phyloP scores from a whole-genome alignment of 2,888 invertebrate species.

The Papilio gigon region DNA sequence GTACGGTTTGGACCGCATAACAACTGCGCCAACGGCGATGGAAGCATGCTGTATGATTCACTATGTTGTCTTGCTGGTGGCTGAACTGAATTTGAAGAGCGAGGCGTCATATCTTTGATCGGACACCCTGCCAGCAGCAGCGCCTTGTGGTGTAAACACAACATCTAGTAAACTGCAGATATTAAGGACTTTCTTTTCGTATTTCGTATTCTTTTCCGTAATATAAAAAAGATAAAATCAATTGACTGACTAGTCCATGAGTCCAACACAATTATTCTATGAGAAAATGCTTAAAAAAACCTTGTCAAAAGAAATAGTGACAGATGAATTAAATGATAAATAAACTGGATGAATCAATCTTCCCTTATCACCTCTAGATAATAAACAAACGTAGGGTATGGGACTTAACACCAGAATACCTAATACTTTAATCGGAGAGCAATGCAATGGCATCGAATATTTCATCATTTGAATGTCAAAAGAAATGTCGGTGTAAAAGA shows the following conservation, averaged over 20 bases:
- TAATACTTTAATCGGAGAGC: neutral
- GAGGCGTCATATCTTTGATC: too few species aligned
- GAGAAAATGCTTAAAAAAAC: neutral
- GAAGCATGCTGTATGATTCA: too few species aligned
- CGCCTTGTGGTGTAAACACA: too few species aligned
- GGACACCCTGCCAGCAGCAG: too few species aligned
- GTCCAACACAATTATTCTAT: neutral
- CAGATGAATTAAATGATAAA: neutral
- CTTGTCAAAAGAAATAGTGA: neutral
- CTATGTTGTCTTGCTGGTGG: too few species aligned
- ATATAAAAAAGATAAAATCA: neutral
- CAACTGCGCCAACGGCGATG: too few species aligned
- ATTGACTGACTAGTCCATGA: neutral
- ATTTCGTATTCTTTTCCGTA: neutral
- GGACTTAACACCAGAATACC: neutral
- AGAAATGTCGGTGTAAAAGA: neutral
- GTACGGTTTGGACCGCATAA: too few species aligned
- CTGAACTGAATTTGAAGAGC: too few species aligned
- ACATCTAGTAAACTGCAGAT: too few species aligned
- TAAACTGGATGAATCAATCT: neutral
- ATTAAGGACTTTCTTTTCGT: too few species aligned
- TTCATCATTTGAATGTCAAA: neutral
- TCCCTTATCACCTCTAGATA: neutral
- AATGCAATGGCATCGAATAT: neutral
- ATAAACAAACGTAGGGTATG: constrained; percentile 1